phyloP scores from a whole-genome alignment of 2,888 invertebrate genomes.

The Elmis aenea region DNA sequence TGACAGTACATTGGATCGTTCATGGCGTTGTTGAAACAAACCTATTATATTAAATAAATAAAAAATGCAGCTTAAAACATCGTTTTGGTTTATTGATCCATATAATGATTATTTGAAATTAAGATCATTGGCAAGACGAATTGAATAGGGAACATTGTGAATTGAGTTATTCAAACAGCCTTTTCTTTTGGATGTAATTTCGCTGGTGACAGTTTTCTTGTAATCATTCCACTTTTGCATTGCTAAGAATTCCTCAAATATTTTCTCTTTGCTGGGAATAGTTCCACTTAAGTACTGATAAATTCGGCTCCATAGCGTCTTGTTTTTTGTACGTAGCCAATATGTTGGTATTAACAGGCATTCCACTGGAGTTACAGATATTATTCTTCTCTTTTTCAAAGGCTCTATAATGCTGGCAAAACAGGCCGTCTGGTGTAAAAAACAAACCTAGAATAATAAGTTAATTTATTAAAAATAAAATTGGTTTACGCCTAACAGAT shows the following conservation, averaged over 20 bases:
- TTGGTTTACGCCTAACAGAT: too few species aligned
- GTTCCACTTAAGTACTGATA: conserved; percentile 55
- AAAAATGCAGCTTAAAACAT: too few species aligned
- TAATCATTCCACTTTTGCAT: conserved; percentile 55
- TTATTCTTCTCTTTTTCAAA: conserved; percentile 57
- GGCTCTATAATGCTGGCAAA: conserved; percentile 71
- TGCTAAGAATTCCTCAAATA: conserved; percentile 54
- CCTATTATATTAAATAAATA: too few species aligned
- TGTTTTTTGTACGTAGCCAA: conserved; percentile 63
- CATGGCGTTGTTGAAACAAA: too few species aligned
- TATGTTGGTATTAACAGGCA: conserved; percentile 66
- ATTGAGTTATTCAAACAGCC: conserved; percentile 54
- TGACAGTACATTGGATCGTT: too few species aligned
- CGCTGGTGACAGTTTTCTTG: conserved; percentile 49
- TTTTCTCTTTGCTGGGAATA: conserved; percentile 54
- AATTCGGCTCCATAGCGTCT: conserved; percentile 61
- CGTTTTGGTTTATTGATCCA: too few species aligned
- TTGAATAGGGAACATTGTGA: conserved; percentile 62
- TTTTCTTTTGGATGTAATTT: conserved; percentile 49
- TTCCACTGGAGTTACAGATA: conserved; percentile 58
- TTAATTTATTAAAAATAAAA: too few species aligned
- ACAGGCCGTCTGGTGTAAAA: conserved; percentile 55
- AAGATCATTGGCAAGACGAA: conserved; percentile 52
- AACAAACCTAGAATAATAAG: conserved; percentile 46
- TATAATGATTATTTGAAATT: neutral